Base-by-base conservation (phyloP, 2,113 vertebrate species). In the Thalassarche chlororhynchos region DNA sequence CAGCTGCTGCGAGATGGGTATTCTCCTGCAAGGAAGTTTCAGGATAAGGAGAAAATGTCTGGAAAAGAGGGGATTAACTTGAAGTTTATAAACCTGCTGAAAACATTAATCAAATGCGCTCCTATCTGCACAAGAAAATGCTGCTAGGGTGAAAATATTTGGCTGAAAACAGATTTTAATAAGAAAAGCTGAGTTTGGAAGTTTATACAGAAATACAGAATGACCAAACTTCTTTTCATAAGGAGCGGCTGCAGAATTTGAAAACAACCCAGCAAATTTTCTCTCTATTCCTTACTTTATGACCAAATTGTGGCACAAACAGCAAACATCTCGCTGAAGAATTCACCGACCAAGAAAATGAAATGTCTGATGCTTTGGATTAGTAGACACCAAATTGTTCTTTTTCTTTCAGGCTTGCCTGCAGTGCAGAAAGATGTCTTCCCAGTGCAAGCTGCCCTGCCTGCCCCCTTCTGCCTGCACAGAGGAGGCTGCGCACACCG, bases 401-500 rank as follows among this genome's bases (percentile, higher is more conserved):
- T 31, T 70, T 68, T 10, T 14, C 40, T 74, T 66, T 3, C 87
- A 98, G 94, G 65, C 11, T 72, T 40, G 18, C 20, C 36, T 8
- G 44, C 5, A 0, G 29, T 0, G 5, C 14, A 18, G 62, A 34
- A 78, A 13, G 51, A 93, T 69, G 85, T 58, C 58, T 6, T 82
- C 32, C n/a, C 80, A 40, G 57, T 15, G 31, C 36, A 18, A 75
- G 24, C 24, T 49, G 46, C 69, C 84, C 81, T 83, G 81, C 64
- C 60, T 29, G 8, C 44, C 87, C 21, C 49, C 57, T 3, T 8
- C 95, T 13, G 42, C 26, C 69, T 28, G 58, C n/a, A 2, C 3
- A 1, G 66, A 4, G 60, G 25, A 34, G 20, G 36, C 62, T 11
- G 21, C 4, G 0, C 57, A 4, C 36, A 3, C 49, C 2, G 0